Evolutionary conservation across 1,140 invertebrate genomes (phyloP).

Genomic region (Neoseiulus cucumeris): DNA sequence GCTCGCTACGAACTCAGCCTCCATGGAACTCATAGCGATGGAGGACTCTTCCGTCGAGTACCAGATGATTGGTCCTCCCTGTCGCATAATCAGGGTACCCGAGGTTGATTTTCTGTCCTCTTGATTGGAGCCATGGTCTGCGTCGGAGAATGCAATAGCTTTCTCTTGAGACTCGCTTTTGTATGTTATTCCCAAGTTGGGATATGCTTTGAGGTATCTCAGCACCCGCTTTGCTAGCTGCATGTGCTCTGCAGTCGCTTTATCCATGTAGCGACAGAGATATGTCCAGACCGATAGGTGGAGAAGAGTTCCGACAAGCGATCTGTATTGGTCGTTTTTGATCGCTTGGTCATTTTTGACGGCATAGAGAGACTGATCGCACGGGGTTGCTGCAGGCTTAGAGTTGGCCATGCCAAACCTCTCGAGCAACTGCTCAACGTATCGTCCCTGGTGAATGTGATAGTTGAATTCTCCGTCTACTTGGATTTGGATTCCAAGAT

Average conservation of each 20-base stretch:
- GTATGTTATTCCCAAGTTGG: conserved; percentile 8
- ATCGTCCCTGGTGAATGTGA: no score
- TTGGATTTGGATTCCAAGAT: conserved; percentile 13
- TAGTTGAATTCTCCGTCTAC: neutral
- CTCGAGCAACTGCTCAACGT: conserved; percentile 14
- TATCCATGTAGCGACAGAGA: neutral
- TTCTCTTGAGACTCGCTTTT: neutral
- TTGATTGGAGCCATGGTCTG: neutral
- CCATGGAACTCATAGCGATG: no score
- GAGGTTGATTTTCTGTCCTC: conserved; percentile 11
- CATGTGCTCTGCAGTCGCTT: conserved; percentile 1
- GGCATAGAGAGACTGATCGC: conserved; percentile 19
- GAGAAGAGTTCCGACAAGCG: conserved; percentile 1
- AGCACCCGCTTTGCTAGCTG: neutral
- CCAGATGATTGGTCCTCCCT: neutral
- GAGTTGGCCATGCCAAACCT: conserved; percentile 23
- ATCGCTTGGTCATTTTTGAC: neutral
- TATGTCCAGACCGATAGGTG: conserved; percentile 9
- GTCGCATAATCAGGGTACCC: neutral
- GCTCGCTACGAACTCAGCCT: no score
- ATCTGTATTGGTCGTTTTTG: neutral
- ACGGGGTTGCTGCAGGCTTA: conserved; percentile 21
- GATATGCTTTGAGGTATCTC: conserved; percentile 13
- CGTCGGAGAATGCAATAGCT: conserved; percentile 7
- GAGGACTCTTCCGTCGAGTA: neutral